A percentile compares a stretch with the other conserved stretches of the same genome.
These are phyloP conservation scores for Rhingia rostrata DNA, from an alignment of 2,888 invertebrate genomes.

Conservation along the genomic window DNA sequence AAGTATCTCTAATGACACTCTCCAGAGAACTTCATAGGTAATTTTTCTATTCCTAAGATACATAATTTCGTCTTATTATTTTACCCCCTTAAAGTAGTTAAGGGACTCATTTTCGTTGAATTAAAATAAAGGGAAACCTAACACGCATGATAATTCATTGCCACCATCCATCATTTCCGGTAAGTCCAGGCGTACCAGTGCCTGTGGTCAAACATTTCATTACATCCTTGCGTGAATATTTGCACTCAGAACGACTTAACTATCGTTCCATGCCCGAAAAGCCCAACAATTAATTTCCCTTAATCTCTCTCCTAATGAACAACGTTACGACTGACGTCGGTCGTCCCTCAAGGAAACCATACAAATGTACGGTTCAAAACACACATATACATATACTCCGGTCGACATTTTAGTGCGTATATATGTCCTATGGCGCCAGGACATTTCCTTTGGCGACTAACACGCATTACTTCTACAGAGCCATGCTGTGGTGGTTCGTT, in stretches of 20 bases:
- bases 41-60: not conserved
- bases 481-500: constrained; percentile 26
- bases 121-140: not conserved
- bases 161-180: constrained; percentile 44
- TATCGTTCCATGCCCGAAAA: constrained; percentile 45
- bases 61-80: not conserved
- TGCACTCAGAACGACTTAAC: constrained; percentile 47
- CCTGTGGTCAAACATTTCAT: constrained; percentile 1
- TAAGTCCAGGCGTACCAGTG: constrained; percentile 4
- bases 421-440: constrained; percentile 53
- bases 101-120: not conserved
- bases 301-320: constrained; percentile 66
- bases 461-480: constrained; percentile 10
- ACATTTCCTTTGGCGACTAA: constrained; percentile 29
- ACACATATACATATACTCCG: not conserved
- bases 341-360: constrained; percentile 43
- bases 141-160: constrained; percentile 49
- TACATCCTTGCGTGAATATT: constrained; percentile 52
- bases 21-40: no score
- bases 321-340: constrained; percentile 15
- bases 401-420: constrained; percentile 23
- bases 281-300: constrained; percentile 57
- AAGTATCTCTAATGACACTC: no score
- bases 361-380: constrained; percentile 31
- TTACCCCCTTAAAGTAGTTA: not conserved